Evolutionary conservation across 1,140 invertebrate genomes (phyloP).

Genomic region (Melitaea cinxia): DNA sequence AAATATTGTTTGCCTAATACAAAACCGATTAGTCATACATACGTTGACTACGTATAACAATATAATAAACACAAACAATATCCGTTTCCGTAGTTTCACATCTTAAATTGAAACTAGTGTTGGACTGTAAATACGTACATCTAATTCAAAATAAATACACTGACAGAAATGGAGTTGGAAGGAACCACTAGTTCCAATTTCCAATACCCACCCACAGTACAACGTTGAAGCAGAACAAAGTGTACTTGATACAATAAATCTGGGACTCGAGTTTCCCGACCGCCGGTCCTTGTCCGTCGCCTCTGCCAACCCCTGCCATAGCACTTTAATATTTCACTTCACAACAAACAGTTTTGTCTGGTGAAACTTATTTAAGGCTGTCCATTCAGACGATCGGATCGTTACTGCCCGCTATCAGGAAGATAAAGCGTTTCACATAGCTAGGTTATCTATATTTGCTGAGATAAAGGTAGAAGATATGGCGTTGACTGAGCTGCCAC

Average conservation of each 20-base stretch:
- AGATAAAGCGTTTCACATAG: slow-evolving; percentile 62
- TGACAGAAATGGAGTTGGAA: slow-evolving; percentile 20
- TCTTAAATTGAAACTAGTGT: slow-evolving; percentile 14
- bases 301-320: slow-evolving; percentile 72
- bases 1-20: background rate
- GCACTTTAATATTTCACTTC: slow-evolving; percentile 58
- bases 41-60: background rate
- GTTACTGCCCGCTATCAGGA: slow-evolving; percentile 63
- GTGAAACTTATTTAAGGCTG: slow-evolving; percentile 41
- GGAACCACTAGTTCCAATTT: slow-evolving; percentile 10
- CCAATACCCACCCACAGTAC: slow-evolving; percentile 85
- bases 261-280: slow-evolving; percentile 83
- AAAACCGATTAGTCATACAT: slow-evolving; percentile 1
- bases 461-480: slow-evolving; percentile 70
- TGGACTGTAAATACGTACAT: slow-evolving; percentile 28
- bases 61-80: slow-evolving; percentile 5
- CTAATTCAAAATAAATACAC: slow-evolving; percentile 45
- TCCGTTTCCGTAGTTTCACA: slow-evolving; percentile 14
- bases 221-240: slow-evolving; percentile 87
- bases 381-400: slow-evolving; percentile 54
- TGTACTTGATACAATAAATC: slow-evolving; percentile 87
- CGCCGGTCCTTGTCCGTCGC: slow-evolving; percentile 69
- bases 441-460: slow-evolving; percentile 76
- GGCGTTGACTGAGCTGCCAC: slow-evolving; percentile 61
- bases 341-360: slow-evolving; percentile 46